phyloP scores from a whole-genome alignment of 2,888 invertebrate genomes.

The Lottia gigantea region DNA sequence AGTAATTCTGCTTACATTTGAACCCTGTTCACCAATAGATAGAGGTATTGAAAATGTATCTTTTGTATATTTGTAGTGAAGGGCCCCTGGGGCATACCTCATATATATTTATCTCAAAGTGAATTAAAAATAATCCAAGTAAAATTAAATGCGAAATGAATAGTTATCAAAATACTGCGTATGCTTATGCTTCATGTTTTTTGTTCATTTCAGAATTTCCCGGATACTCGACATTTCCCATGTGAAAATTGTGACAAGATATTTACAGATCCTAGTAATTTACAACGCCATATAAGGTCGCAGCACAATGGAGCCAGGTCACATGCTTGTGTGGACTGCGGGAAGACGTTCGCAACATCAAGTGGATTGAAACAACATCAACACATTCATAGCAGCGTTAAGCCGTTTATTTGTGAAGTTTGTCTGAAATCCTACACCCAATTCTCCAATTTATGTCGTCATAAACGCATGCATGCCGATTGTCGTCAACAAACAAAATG shows the following conservation, averaged over 20 bases:
- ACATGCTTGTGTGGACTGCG: constrained; percentile 97
- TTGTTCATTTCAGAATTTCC: too few species aligned
- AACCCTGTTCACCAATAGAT: too few species aligned
- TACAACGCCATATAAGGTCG: constrained; percentile 95
- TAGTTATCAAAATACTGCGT: too few species aligned
- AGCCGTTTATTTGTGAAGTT: constrained; percentile 85
- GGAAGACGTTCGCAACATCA: constrained; percentile 97
- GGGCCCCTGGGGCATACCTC: too few species aligned
- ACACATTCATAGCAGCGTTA: constrained; percentile 97
- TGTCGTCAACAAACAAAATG: constrained; percentile 94
- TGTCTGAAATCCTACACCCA: constrained; percentile 98
- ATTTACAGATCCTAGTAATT: constrained; percentile 95
- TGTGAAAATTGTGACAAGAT: constrained; percentile 80
- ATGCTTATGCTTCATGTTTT: too few species aligned
- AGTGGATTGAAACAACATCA: constrained; percentile 99
- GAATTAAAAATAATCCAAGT: too few species aligned
- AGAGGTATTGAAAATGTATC: too few species aligned
- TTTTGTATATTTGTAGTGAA: too few species aligned
- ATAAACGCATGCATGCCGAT: constrained; percentile 97
- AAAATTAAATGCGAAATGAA: too few species aligned
- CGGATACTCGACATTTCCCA: constrained; percentile 78
- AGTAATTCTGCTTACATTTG: too few species aligned
- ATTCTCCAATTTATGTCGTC: constrained; percentile 99
- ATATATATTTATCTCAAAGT: too few species aligned
- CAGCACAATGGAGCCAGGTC: constrained; percentile 95